A percentile compares a stretch with the other conserved stretches of the same genome.
phyloP scores from a whole-genome alignment of 2,113 vertebrate species.

The Puffinus mauretanicus region DNA sequence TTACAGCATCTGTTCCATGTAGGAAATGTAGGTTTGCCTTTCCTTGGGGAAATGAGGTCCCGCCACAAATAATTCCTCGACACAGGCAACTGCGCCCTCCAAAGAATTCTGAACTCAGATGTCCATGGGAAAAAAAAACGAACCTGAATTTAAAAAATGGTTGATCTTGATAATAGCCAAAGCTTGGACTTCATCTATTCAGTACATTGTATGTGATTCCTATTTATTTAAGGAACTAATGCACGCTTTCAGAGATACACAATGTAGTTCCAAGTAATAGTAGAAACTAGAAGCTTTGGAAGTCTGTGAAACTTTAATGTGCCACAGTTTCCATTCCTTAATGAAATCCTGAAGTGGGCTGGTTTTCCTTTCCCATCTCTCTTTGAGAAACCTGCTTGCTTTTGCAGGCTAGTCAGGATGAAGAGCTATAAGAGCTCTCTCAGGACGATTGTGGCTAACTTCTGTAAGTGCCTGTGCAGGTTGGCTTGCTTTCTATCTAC shows the following conservation, averaged over 20 bases:
- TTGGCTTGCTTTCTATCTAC: neutral
- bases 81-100: neutral
- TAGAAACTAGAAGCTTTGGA: neutral
- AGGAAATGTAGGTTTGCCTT: neutral
- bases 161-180: neutral
- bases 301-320: neutral
- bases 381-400: neutral
- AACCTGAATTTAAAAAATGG: neutral
- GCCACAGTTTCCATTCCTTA: neutral
- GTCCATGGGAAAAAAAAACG: neutral
- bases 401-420: neutral
- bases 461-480: neutral
- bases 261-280: neutral
- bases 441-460: neutral
- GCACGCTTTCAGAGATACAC: neutral
- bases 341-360: neutral
- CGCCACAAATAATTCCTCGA: neutral
- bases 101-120: neutral
- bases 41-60: neutral
- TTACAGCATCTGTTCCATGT: neutral
- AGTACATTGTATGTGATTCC: neutral
- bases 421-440: neutral
- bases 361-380: neutral
- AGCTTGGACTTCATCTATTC: neutral
- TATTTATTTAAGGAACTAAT: neutral